Conservation (phyloP, 2,797 vertebrate species). For the Malacoctenus gilli region DNA sequence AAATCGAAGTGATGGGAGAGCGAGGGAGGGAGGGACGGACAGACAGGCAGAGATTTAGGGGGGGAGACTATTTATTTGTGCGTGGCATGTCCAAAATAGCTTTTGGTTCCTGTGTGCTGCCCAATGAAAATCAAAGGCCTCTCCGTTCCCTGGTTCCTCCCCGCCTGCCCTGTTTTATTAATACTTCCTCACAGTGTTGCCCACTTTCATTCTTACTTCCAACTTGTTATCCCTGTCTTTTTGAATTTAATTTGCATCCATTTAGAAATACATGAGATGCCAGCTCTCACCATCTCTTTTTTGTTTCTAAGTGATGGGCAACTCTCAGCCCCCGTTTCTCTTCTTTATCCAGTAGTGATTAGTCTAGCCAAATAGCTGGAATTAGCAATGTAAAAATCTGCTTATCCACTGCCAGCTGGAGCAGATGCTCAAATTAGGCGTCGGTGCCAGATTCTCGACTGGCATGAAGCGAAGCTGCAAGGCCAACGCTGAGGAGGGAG, state of each 20-base stretch:
- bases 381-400: conserved; percentile 83
- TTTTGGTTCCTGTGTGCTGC: conserved; percentile 44
- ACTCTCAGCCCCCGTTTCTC: conserved; percentile 62
- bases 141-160: conserved; percentile 31
- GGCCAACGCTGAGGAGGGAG: conserved; percentile 48
- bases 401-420: conserved; percentile 81
- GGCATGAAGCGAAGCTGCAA: conserved; percentile 66
- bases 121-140: conserved; percentile 56
- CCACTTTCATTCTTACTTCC: conserved; percentile 65
- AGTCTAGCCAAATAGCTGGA: conserved; percentile 82
- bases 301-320: conserved; percentile 70
- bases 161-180: conserved; percentile 65
- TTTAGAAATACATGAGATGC: conserved; percentile 69
- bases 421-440: conserved; percentile 84
- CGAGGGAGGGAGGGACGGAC: background rate
- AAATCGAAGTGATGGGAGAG: conserved; percentile 8
- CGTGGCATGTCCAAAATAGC: conserved; percentile 41
- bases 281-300: conserved; percentile 57
- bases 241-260: conserved; percentile 76
- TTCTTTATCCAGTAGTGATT: conserved; percentile 81
- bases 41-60: background rate
- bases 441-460: conserved; percentile 68
- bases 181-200: conserved; percentile 60
- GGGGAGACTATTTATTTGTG: conserved; percentile 24
- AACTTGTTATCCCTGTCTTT: conserved; percentile 72